These are phyloP conservation scores for Rhyzopertha dominica DNA, from an alignment of 1,140 invertebrate genomes.

Conservation along the genomic window DNA sequence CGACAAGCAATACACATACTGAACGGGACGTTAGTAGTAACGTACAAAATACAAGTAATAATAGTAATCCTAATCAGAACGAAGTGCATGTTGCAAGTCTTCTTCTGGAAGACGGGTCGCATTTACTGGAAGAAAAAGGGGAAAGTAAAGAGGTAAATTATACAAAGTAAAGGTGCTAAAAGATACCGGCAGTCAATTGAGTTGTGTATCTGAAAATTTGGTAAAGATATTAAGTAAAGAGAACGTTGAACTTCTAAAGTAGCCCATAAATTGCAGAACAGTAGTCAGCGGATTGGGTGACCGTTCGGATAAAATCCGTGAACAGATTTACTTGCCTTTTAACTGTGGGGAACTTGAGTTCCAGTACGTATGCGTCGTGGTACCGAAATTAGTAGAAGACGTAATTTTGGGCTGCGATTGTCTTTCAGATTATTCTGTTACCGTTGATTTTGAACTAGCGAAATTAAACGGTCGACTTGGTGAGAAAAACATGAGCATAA, in stretches of 20 bases:
- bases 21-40: no score
- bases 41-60: no score
- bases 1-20: no score
- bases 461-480: background rate
- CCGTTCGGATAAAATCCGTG: conserved; percentile 18
- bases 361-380: conserved; percentile 21
- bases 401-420: conserved; percentile 32
- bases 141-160: background rate
- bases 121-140: background rate
- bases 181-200: conserved; percentile 31
- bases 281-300: conserved; percentile 22
- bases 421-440: conserved; percentile 18
- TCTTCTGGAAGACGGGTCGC: background rate
- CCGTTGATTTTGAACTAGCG: conserved; percentile 11
- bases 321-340: conserved; percentile 14
- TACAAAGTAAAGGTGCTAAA: background rate
- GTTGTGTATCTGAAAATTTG: conserved; percentile 26
- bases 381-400: conserved; percentile 17
- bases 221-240: conserved; percentile 15
- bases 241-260: conserved; percentile 11
- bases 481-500: background rate
- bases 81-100: background rate
- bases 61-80: no score
- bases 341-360: background rate
- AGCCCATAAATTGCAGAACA: conserved; percentile 24